Evolutionary conservation across 2,888 invertebrate species (phyloP), one percentile per base, ranked within the genome.

Genomic region (Microctonus aethiopoides): DNA sequence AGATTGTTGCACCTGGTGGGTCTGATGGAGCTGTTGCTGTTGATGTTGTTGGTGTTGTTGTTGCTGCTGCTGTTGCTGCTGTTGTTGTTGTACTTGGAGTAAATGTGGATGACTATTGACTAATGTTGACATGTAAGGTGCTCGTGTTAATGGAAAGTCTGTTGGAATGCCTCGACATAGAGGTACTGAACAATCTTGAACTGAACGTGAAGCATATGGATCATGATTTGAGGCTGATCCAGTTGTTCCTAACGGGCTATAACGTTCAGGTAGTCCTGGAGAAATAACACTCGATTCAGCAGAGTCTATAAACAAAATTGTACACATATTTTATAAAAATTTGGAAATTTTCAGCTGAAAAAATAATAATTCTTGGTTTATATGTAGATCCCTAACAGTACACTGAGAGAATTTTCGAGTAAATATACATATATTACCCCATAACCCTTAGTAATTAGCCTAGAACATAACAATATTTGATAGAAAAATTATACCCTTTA

Each of bases 221-320:
- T 84, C 84, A 72, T 82, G 84, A 74, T 81, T 83, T 54, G 84
- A 82, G 0, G 83, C 82, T 29, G 84, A 84, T 68, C 83, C 84
- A 13, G 85, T 80, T 6, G 84, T 83, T 3, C 82, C 84, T 32
- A 85, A 67, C 10, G 86, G 86, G 77, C 86, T 86, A 73, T 85
- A 86, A 26, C 85, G 84, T 69, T 86, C 86, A n/a, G 86, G 86
- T 34, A 86, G 75, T 41, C 86, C 86, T 6, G 86, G 86, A 0
- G 86, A 86, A 61, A 86, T 86, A 20, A 86, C 85, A 74, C 85
- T 86, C 70, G 85, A 85, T 74, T 86, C 86, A 0, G 81, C 84
- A 1, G 86, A 86, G 74, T 85, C 86, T 86, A 76, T 16, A 81
- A 74, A 32, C 46, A 57, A 73, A 59, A n/a, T 5, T 59, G 46